A percentile compares a stretch with the other conserved stretches of the same genome.
phyloP scores from a whole-genome alignment of 2,888 invertebrate genomes.

The Drosophila algonquin region DNA sequence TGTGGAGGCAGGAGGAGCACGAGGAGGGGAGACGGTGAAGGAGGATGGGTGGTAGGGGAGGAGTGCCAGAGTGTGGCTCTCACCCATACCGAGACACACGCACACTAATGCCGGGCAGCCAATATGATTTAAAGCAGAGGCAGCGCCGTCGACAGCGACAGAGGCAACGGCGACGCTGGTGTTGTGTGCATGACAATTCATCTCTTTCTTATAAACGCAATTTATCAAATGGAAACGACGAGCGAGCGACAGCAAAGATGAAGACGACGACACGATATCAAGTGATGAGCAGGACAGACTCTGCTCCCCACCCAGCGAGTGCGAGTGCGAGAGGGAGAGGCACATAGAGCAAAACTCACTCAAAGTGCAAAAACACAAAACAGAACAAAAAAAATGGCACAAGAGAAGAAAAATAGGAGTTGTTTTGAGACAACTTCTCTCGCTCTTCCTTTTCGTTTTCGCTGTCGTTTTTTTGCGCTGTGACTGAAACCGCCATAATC shows the following conservation, averaged over 20 bases:
- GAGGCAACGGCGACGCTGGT: constrained; percentile 24
- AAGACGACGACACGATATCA: constrained; percentile 81
- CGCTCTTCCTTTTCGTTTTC: constrained; percentile 49
- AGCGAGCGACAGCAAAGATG: constrained; percentile 81
- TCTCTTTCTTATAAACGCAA: constrained; percentile 84
- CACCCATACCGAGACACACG: constrained; percentile 44
- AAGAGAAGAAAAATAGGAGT: constrained; percentile 81
- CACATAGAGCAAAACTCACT: constrained; percentile 45
- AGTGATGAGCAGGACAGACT: constrained; percentile 60
- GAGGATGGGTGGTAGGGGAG: constrained; percentile 18
- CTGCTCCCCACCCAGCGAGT: constrained; percentile 22
- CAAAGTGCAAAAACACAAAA: constrained; percentile 8
- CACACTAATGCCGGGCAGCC: constrained; percentile 62
- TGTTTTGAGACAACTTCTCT: constrained; percentile 48
- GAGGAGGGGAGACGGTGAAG: constrained; percentile 11
- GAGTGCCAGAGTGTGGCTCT: constrained; percentile 63
- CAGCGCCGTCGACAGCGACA: constrained; percentile 41
- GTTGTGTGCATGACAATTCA: constrained; percentile 83
- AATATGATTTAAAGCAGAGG: constrained; percentile 78
- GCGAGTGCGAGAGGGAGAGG: constrained; percentile 38
- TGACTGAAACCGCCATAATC: constrained; percentile 74
- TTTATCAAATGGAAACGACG: constrained; percentile 83
- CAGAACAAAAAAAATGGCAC: constrained; percentile 51
- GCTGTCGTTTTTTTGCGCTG: constrained; percentile 27
- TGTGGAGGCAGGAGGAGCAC: neutral